These are phyloP conservation scores for Netelia inedita DNA, from an alignment of 2,888 invertebrate genomes.

Conservation along the genomic window DNA sequence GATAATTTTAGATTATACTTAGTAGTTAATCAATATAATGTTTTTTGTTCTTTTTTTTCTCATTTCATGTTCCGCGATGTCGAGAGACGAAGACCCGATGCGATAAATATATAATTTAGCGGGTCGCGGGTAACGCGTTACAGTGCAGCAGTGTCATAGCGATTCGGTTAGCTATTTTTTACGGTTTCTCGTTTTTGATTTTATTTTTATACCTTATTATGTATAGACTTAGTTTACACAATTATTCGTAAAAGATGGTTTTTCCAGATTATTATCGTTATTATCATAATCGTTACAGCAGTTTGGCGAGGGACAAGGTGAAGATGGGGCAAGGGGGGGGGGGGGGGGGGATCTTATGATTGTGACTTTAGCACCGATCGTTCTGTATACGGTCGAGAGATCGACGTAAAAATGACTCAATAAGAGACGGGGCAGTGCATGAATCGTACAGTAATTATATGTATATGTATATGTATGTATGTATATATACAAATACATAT, in stretches of 20 bases:
- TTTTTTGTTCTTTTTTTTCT: slow-evolving; percentile 34
- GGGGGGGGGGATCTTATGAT: background rate
- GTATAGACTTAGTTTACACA: slow-evolving; percentile 52
- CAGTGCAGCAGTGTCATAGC: slow-evolving; percentile 41
- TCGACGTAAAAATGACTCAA: slow-evolving; percentile 41
- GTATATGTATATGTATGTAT: background rate
- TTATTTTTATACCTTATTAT: slow-evolving; percentile 36
- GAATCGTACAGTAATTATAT: slow-evolving; percentile 20
- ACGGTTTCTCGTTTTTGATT: slow-evolving; percentile 33
- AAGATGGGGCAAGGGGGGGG: no score
- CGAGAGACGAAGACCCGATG: slow-evolving; percentile 34
- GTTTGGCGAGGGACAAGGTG: background rate
- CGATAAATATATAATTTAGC: slow-evolving; percentile 50
- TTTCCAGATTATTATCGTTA: slow-evolving; percentile 41
- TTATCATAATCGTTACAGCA: background rate
- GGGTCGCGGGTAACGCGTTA: slow-evolving; percentile 14
- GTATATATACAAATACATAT: slow-evolving; percentile 22
- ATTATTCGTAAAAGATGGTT: slow-evolving; percentile 40
- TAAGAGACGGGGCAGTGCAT: slow-evolving; percentile 33
- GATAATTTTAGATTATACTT: slow-evolving; percentile 47
- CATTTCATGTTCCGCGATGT: slow-evolving; percentile 27
- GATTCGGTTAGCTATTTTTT: slow-evolving; percentile 45
- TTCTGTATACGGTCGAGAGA: slow-evolving; percentile 31
- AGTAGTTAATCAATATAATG: slow-evolving; percentile 50
- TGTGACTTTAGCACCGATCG: slow-evolving; percentile 55